Evolutionary conservation across 2,888 invertebrate species (phyloP).

Genomic region (Drosophila mayaguana): DNA sequence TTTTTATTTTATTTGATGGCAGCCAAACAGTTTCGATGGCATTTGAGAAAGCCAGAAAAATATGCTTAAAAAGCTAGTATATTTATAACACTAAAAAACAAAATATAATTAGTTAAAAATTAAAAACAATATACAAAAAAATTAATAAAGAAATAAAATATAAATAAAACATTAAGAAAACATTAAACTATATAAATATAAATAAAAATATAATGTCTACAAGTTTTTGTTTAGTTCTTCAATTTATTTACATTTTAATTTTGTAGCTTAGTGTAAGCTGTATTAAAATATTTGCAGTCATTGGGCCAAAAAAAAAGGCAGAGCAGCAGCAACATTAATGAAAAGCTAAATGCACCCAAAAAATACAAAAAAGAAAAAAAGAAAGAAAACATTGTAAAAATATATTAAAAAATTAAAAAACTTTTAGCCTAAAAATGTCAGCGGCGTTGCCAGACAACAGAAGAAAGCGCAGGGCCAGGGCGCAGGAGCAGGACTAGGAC

Average conservation of each 20-base stretch:
- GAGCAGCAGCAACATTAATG: conserved; percentile 28
- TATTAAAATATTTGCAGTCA: conserved; percentile 10
- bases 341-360: conserved; percentile 37
- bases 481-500: background rate
- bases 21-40: conserved; percentile 24
- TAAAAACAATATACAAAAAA: background rate
- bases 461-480: conserved; percentile 10
- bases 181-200: background rate
- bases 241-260: background rate
- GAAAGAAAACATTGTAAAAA: conserved; percentile 50
- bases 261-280: conserved; percentile 11
- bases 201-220: background rate
- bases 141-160: no score
- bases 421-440: conserved; percentile 68
- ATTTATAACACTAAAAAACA: conserved; percentile 4
- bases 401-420: conserved; percentile 64
- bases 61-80: conserved; percentile 16
- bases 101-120: background rate
- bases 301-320: conserved; percentile 3
- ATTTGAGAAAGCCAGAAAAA: conserved; percentile 12
- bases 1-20: conserved; percentile 18
- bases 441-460: conserved; percentile 48
- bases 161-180: background rate
- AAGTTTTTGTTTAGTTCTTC: background rate
- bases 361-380: background rate